Base-by-base conservation (phyloP, 2,113 vertebrate species). In the Tragelaphus imberbis region DNA sequence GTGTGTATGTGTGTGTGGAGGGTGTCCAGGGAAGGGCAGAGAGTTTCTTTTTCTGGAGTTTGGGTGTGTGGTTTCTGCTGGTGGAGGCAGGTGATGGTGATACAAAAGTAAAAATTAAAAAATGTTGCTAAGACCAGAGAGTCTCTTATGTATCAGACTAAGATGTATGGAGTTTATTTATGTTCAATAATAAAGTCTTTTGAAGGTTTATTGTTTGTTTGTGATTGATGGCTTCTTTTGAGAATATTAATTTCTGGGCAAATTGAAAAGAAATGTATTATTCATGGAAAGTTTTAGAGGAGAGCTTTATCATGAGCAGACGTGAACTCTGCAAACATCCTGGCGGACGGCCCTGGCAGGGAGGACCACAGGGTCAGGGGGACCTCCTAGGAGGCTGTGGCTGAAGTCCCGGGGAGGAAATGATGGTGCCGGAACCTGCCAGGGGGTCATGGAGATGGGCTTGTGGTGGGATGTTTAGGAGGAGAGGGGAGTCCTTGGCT, bases 171-270 rank as follows among this genome's bases (percentile, higher is more conserved):
- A n/a, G 28, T 79, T 92, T 59, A 85, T 94, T 88, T 94, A 59
- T 47, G 10, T 47, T 23, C 7, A 91, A 15, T 36, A 56, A 81
- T 58, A 33, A 84, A 88, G 56, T 94, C 53, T 95, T 47, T 84
- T 15, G 75, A 92, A 89, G 82, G 14, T 33, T 92, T 94, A 88
- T 81, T 55, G 36, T 90, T 97, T 96, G 63, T 75, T 79, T 88
- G 55, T 40, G 47, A 88, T 77, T 97, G 88, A 75, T 80, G 56
- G 85, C 77, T 95, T 13, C 30, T 75, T 90, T 94, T 86, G 81
- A 82, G 49, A 91, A 36, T 81, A n/a, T 92, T 96, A 89, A 84
- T 92, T 97, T 94, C 93, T 90, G 90, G 53, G 59, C 59, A 84
- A 55, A 77, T 94, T 94, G 88, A 59, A 81, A 87, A 59, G 96